A percentile compares a stretch with the other conserved stretches of the same genome.
Conservation (phyloP, 2,797 vertebrate genomes). For the Danio tinwini region DNA sequence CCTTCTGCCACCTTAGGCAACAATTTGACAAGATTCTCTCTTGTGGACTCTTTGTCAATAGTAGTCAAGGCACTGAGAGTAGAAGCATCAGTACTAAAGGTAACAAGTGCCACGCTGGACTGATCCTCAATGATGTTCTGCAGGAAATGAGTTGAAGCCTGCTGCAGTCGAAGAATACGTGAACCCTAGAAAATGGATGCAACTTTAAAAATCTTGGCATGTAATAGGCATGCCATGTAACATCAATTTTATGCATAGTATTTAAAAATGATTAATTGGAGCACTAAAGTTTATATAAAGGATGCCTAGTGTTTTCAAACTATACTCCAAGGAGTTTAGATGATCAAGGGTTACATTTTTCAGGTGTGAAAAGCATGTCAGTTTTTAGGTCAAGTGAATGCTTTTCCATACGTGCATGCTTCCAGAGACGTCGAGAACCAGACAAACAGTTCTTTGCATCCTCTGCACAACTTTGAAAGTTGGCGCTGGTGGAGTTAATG, state of each 20-base stretch:
- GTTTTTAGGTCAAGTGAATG: background rate
- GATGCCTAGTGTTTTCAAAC: too few relatives aligned
- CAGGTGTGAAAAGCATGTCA: background rate
- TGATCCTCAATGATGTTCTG: constrained; percentile 66
- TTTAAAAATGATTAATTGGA: background rate
- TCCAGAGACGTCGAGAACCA: constrained; percentile 76
- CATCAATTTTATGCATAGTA: background rate
- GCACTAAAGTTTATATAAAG: background rate
- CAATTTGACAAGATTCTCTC: constrained; percentile 61
- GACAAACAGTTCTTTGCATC: constrained; percentile 67
- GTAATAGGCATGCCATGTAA: background rate
- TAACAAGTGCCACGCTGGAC: constrained; percentile 70
- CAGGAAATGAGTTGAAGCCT: constrained; percentile 73
- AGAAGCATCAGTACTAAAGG: constrained; percentile 60
- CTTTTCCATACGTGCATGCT: constrained; percentile 63
- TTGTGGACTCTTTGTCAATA: constrained; percentile 57
- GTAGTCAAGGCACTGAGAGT: constrained; percentile 56
- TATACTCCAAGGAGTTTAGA: too few relatives aligned
- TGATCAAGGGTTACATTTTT: too few relatives aligned
- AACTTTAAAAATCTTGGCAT: background rate
- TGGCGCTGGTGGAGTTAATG: constrained; percentile 55
- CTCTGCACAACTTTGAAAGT: constrained; percentile 66
- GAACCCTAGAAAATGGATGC: constrained; percentile 3
- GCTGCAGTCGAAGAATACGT: constrained; percentile 59
- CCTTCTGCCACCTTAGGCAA: constrained; percentile 60